A percentile compares a stretch with the other conserved stretches of the same genome.
Conservation (phyloP, 2,797 vertebrate species). For the Enteromius fasciolatus region DNA sequence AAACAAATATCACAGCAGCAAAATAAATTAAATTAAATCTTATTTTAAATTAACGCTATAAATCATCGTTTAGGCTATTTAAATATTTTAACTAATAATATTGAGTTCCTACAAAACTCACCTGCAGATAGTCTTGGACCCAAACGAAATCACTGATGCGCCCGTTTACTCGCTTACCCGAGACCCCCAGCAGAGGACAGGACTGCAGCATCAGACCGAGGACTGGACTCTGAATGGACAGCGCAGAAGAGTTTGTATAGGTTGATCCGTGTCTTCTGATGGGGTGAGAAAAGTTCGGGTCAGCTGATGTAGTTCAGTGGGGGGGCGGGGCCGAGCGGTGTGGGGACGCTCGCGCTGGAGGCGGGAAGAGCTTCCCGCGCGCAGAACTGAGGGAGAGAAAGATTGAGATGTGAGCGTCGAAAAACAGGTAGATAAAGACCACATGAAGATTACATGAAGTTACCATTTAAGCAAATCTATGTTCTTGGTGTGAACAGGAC, state of each 20-base stretch:
- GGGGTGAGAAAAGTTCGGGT: conserved; percentile 14
- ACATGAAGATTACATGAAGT: too few relatives aligned
- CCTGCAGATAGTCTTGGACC: conserved; percentile 48
- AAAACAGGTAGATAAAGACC: neutral
- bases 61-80: neutral
- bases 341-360: conserved; percentile 3
- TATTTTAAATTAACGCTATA: neutral
- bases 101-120: conserved; percentile 25
- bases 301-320: neutral
- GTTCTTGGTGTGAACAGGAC: neutral
- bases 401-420: neutral
- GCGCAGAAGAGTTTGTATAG: neutral
- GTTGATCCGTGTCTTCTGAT: conserved; percentile 15
- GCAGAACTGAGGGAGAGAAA: neutral
- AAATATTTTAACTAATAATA: neutral
- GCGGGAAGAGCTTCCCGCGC: neutral
- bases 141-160: conserved; percentile 43
- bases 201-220: neutral
- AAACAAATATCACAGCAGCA: neutral
- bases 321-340: conserved; percentile 25
- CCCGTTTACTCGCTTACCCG: neutral
- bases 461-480: neutral
- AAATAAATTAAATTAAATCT: neutral
- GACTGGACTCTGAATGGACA: neutral
- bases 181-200: conserved; percentile 6